Evolutionary conservation across 2,888 invertebrate genomes (phyloP), one percentile per base, ranked within the genome.

Genomic region (Lysandra coridon): DNA sequence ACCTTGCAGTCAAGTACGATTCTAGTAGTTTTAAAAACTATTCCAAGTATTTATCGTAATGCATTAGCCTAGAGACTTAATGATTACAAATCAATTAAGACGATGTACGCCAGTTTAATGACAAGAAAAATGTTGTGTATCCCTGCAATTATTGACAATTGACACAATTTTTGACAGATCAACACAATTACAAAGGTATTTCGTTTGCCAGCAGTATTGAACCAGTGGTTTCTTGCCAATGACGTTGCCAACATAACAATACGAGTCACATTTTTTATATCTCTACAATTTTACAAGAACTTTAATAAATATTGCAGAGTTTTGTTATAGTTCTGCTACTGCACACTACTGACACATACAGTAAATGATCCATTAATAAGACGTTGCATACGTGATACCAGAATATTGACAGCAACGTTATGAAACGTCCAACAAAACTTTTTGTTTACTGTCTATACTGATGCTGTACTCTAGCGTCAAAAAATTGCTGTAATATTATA

Each of bases 141-240:
- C 44, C 74, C 44, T 74, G 44, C 12, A 44, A 74, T 74, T 74
- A 74, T 12, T 74, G 74, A 40, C n/a, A 74, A 30, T 37, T 69
- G 69, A 69, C 69, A 69, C 69, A 69, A 69, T 37, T 69, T 69
- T 69, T 69, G 14, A 37, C 33, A 69, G 69, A 37, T 69, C 33
- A 5, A 37, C 33, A 33, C 30, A 69, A 69, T 33, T 33, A 12
- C 33, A 69, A 33, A 33, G 4, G 33, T 14, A 69, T 69, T 33
- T 69, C 33, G 30, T 62, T 64, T 30, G 14, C 33, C 69, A 30
- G 30, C 69, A 69, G 69, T 64, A 64, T 10, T 64, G 30, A 64
- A 30, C 64, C 64, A 23, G 30, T 30, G 53, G 14, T 53, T 53
- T 53, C 14, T 62, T n/a, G 1, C n/a, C 60, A 62, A n/a, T 62